A percentile compares a stretch with the other conserved stretches of the same genome.
These are phyloP conservation scores for Hartigia nigra DNA, from an alignment of 2,888 invertebrate genomes.

Conservation along the genomic window DNA sequence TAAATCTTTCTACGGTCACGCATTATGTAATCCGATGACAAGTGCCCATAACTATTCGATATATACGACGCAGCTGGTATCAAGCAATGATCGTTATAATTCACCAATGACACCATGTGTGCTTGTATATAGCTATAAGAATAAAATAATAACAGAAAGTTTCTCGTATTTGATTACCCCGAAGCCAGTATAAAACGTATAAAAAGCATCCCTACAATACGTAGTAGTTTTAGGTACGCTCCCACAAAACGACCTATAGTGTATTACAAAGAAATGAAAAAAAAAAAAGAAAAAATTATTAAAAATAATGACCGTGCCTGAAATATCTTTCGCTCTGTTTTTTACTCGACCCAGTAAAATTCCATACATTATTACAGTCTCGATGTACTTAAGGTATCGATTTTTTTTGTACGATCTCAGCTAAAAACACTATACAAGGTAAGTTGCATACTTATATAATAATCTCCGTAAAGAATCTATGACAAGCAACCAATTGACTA, in stretches of 20 bases:
- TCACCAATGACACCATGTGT: slow-evolving; percentile 43
- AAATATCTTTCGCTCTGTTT: not conserved
- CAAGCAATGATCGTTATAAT: slow-evolving; percentile 34
- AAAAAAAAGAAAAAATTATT: not conserved
- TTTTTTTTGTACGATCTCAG: too few species aligned
- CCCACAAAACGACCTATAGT: not conserved
- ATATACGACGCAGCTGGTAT: slow-evolving; percentile 16
- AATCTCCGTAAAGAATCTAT: not conserved
- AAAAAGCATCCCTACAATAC: not conserved
- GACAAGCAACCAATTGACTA: not conserved
- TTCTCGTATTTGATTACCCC: slow-evolving; percentile 44
- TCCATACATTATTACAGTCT: not conserved
- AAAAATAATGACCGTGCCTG: not conserved
- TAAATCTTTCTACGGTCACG: not conserved
- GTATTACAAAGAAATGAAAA: not conserved
- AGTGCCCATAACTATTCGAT: not conserved
- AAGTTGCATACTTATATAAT: slow-evolving; percentile 2
- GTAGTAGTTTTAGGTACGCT: not conserved
- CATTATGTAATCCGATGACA: not conserved
- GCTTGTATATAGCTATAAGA: slow-evolving; percentile 54
- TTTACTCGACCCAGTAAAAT: not conserved
- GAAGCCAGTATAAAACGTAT: not conserved
- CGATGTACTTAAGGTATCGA: too few species aligned
- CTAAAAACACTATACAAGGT: not conserved
- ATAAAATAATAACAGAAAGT: slow-evolving; percentile 53